Evolutionary conservation across 2,113 vertebrate species (phyloP), one percentile per base, ranked within the genome.

Genomic region (Engraulis encrasicolus): DNA sequence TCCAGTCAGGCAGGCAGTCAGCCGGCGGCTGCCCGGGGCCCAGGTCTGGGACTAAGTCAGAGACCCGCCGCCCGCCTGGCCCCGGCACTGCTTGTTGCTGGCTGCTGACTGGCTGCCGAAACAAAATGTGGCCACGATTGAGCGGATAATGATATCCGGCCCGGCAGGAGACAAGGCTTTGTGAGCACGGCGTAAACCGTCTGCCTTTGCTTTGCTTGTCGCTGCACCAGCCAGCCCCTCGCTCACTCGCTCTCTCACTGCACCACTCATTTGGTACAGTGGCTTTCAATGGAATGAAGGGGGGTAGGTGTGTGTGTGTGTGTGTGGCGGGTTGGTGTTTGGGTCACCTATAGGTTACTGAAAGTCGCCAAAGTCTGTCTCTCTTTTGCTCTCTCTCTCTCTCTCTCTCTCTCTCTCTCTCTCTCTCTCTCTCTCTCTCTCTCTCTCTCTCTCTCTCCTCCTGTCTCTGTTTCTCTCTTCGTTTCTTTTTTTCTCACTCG

Each of bases 71-170:
- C n/a, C n/a, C n/a, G n/a, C n/a, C n/a, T n/a, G n/a, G n/a, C n/a
- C n/a, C n/a, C n/a, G n/a, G n/a, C n/a, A n/a, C n/a, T n/a, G n/a
- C n/a, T n/a, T n/a, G n/a, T n/a, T n/a, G n/a, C n/a, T n/a, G n/a
- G n/a, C n/a, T n/a, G n/a, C n/a, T n/a, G n/a, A n/a, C n/a, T n/a
- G n/a, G 61, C 61, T 31, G 27, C 23, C 31, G 61, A 71, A 90
- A 93, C 86, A 87, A 91, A 87, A 87, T 90, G 61, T 80, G 89
- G 86, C 86, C 83, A 89, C 81, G 91, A 93, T 93, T 91, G 92
- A 85, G 85, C 87, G 87, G 81, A 91, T 92, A 90, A 92, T 87
- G 90, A 94, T 90, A 92, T 92, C 93, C 83, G 91, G 90, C 90
- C n/a, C 88, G 92, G 90, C 90, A 84, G 80, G 82, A 85, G 78